phyloP scores from a whole-genome alignment of 2,797 vertebrate species.

The Neostethus bicornis region DNA sequence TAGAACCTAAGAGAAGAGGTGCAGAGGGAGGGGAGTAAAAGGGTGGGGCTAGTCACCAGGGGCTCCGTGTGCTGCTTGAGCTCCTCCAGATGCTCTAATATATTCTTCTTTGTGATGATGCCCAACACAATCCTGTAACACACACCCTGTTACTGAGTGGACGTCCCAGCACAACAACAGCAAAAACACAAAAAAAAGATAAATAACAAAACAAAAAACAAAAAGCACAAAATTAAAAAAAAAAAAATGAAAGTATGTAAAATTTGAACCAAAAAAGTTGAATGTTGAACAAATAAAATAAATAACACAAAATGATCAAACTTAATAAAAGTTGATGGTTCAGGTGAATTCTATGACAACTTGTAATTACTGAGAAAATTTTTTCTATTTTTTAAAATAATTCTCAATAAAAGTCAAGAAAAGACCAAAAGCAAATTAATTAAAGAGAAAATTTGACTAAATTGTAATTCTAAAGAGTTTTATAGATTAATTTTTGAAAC shows the following conservation, averaged over 20 bases:
- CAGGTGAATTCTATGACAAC: background rate
- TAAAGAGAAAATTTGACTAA: no score
- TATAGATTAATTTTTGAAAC: no score
- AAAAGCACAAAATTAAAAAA: constrained; percentile 63
- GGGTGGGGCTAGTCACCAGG: constrained; percentile 96
- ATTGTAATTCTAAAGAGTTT: no score
- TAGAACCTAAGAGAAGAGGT: constrained; percentile 79
- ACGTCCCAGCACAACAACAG: constrained; percentile 65
- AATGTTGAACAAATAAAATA: constrained; percentile 28
- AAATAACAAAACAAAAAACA: no score
- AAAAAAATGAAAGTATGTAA: constrained; percentile 40
- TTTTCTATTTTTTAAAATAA: constrained; percentile 4
- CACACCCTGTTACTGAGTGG: constrained; percentile 93
- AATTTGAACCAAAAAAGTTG: constrained; percentile 23
- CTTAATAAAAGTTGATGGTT: background rate
- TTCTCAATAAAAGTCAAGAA: constrained; percentile 7
- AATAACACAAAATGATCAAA: constrained; percentile 23
- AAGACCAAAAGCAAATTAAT: background rate
- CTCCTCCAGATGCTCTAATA: constrained; percentile 99
- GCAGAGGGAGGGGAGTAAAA: constrained; percentile 79
- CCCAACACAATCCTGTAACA: constrained; percentile 99
- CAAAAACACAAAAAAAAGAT: constrained; percentile 58
- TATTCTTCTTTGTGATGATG: constrained; percentile 99
- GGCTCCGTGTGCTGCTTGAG: constrained; percentile 96
- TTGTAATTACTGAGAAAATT: background rate